These are phyloP conservation scores for Ethmia dodecea DNA, from an alignment of 2,888 invertebrate species.

Conservation along the genomic window DNA sequence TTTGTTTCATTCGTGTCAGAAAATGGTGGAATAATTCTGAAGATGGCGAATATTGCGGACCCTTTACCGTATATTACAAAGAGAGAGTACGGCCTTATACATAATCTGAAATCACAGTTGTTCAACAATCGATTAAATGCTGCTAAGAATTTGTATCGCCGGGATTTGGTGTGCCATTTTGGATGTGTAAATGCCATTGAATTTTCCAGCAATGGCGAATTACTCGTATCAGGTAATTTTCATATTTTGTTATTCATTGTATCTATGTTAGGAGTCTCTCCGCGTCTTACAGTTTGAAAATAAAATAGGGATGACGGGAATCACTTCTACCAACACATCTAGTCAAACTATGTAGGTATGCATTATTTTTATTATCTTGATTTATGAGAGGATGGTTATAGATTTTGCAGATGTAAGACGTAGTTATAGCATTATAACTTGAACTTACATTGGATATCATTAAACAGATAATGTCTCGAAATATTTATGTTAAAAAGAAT, in stretches of 20 bases:
- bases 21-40: constrained; percentile 62
- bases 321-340: no score
- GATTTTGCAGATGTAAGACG: no score
- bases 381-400: no score
- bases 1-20: constrained; percentile 38
- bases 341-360: no score
- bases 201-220: constrained; percentile 92
- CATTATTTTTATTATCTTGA: no score
- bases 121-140: constrained; percentile 79
- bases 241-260: constrained; percentile 6
- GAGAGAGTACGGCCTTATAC: constrained; percentile 79
- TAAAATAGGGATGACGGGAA: no score
- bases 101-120: constrained; percentile 77
- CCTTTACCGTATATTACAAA: constrained; percentile 78
- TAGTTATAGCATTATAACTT: no score
- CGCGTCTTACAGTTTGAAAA: no score
- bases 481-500: no score
- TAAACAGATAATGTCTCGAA: no score
- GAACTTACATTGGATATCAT: no score
- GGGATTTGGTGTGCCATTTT: constrained; percentile 92
- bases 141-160: constrained; percentile 87
- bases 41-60: constrained; percentile 73
- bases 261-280: no score
- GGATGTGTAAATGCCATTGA: constrained; percentile 98
- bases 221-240: constrained; percentile 89